Conservation (phyloP, 92 coral and sea anemone species). For the Scolanthus callimorphus region DNA sequence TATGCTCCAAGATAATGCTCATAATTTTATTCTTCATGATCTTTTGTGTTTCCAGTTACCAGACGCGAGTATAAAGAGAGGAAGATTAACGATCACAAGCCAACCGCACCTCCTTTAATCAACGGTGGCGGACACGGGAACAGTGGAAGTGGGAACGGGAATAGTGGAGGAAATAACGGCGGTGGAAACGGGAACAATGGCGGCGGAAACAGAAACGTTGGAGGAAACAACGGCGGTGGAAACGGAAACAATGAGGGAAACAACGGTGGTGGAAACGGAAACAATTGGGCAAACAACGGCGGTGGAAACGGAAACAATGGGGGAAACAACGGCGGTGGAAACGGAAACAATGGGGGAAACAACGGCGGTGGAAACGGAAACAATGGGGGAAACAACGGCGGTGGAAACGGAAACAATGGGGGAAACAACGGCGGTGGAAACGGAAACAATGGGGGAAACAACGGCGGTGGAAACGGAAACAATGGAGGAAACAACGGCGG, state of each 20-base stretch:
- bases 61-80: background rate
- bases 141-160: background rate
- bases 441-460: background rate
- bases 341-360: background rate
- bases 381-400: conserved; percentile 1
- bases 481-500: conserved; percentile 2
- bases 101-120: background rate
- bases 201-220: background rate
- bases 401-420: background rate
- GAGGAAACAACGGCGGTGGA: conserved; percentile 1
- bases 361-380: conserved; percentile 4
- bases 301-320: background rate
- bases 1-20: too few species aligned
- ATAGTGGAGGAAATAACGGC: background rate
- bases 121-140: conserved; percentile 1
- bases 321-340: background rate
- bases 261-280: background rate
- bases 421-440: background rate
- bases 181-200: background rate
- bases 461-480: conserved; percentile 2
- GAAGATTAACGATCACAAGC: background rate
- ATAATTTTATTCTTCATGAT: too few species aligned
- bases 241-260: background rate
- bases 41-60: conserved; percentile 15
- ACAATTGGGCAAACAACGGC: conserved; percentile 1